Evolutionary conservation across 1,140 invertebrate genomes (phyloP).

Genomic region (Amphibalanus amphitrite): DNA sequence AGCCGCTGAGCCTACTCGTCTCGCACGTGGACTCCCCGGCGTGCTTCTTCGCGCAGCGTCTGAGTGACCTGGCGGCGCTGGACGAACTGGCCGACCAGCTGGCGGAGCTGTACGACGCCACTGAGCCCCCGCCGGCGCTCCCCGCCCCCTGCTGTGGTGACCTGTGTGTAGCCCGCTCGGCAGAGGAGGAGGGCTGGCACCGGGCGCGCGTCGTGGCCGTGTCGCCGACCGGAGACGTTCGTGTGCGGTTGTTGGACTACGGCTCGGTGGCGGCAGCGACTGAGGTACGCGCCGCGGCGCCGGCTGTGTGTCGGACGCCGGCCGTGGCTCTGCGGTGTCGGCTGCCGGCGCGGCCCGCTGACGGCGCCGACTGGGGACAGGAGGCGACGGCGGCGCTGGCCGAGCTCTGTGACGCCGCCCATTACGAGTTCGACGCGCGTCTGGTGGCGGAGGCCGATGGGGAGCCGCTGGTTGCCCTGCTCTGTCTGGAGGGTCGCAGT

Average conservation of each 20-base stretch:
- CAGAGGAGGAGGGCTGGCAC: background rate
- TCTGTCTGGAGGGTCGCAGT: background rate
- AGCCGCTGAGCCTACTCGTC: background rate
- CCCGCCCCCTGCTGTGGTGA: background rate
- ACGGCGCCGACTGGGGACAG: background rate
- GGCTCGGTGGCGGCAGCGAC: too few relatives aligned
- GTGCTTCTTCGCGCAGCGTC: background rate
- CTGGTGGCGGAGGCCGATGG: background rate
- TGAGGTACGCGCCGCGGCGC: background rate
- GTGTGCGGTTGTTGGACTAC: background rate
- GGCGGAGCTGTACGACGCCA: background rate
- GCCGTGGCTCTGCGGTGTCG: background rate
- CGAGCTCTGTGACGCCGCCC: background rate
- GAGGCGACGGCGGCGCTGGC: background rate
- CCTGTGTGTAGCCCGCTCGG: background rate
- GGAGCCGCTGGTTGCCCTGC: background rate
- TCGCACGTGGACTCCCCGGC: background rate
- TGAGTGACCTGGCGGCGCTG: background rate
- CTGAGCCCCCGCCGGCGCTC: background rate
- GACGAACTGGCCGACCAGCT: background rate
- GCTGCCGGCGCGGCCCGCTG: background rate
- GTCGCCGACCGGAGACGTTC: background rate
- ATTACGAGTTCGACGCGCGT: background rate
- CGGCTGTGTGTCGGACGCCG: too few relatives aligned
- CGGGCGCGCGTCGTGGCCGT: background rate